Base-by-base conservation (phyloP, 1,140 invertebrate species). In the Drosophila sp. region DNA sequence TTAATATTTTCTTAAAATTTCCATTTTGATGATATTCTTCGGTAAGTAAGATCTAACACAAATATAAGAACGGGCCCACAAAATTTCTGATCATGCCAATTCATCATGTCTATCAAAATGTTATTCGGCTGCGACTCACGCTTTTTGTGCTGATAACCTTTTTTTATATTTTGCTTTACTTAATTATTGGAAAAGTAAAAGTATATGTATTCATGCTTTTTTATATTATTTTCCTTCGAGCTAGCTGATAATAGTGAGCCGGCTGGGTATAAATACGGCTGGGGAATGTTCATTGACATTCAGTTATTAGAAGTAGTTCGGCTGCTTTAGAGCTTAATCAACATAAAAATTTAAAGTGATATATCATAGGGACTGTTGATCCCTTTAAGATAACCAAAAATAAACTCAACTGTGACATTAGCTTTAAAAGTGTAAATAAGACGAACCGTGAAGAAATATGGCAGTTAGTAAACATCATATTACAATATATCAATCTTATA, bases 201-300 rank as follows among this genome's bases (percentile, higher is more conserved):
- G 72, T 70, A 65, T 80, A 61, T 62, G 57, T 64, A 14, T 40
- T 25, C 58, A 66, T 59, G 32, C 29, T 76, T 72, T 41, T 65
- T 53, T 29, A 70, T 61, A 16, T 43, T 50, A 66, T 76, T 62
- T 62, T 41, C 16, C 51, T 50, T 41, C 16, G 36, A 36, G 46
- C 18, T 34, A 72, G 58, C 64, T 87, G 81, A 87, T 87, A 82
- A 87, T 71, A 66, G 48, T 74, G 46, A 38, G 58, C 9, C 7
- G 43, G 27, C 45, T 65, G 43, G 71, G 82, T 86, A 87, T 86
- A 86, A 76, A 86, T 76, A 82, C 38, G 51, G 56, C 41, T 9
- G 14, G 36, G 14, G 7, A 11, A 51, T 50, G 21, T 14, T 56
- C 21, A 29, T 34, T 54, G 38, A 38, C 67, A 48, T 40, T 87